phyloP scores from a whole-genome alignment of 2,888 invertebrate genomes.

The Andrena praecox region DNA sequence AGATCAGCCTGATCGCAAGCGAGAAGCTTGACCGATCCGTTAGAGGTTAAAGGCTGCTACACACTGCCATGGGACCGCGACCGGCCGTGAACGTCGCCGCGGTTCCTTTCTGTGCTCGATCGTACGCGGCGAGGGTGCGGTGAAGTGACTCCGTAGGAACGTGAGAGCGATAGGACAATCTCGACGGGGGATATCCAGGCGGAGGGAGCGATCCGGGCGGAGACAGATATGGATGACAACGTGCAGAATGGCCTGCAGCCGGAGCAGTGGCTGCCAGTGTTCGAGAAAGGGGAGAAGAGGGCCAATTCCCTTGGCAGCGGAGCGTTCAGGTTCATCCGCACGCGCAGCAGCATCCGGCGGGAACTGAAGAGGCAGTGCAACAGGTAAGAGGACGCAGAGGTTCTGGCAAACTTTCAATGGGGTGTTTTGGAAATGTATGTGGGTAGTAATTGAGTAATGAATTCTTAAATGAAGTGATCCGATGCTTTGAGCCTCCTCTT shows the following conservation, averaged over 20 bases:
- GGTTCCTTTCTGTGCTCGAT: slow-evolving; percentile 45
- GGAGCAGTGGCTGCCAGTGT: slow-evolving; percentile 80
- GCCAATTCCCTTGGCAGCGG: slow-evolving; percentile 78
- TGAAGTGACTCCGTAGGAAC: slow-evolving; percentile 33
- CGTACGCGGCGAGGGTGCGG: slow-evolving; percentile 47
- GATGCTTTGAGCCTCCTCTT: too few species aligned
- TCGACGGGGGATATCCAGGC: slow-evolving; percentile 32
- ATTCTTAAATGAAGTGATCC: too few species aligned
- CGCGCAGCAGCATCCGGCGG: slow-evolving; percentile 80
- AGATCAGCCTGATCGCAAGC: slow-evolving; percentile 54
- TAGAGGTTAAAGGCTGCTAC: slow-evolving; percentile 78
- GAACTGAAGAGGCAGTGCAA: slow-evolving; percentile 80
- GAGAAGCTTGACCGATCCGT: slow-evolving; percentile 74
- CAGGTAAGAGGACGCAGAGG: slow-evolving; percentile 76
- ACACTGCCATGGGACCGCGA: slow-evolving; percentile 57
- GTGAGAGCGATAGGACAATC: slow-evolving; percentile 45
- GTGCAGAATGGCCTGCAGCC: slow-evolving; percentile 71
- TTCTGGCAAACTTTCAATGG: not conserved
- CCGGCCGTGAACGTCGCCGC: slow-evolving; percentile 47
- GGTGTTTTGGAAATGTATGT: not conserved
- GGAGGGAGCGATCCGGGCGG: slow-evolving; percentile 36
- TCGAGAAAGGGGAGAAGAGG: slow-evolving; percentile 75
- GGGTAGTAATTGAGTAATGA: too few species aligned
- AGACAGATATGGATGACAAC: slow-evolving; percentile 79
- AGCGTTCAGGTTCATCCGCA: slow-evolving; percentile 81